Evolutionary conservation across 2,888 invertebrate genomes (phyloP), one percentile per base, ranked within the genome.

Genomic region (Cerceris rybyensis): DNA sequence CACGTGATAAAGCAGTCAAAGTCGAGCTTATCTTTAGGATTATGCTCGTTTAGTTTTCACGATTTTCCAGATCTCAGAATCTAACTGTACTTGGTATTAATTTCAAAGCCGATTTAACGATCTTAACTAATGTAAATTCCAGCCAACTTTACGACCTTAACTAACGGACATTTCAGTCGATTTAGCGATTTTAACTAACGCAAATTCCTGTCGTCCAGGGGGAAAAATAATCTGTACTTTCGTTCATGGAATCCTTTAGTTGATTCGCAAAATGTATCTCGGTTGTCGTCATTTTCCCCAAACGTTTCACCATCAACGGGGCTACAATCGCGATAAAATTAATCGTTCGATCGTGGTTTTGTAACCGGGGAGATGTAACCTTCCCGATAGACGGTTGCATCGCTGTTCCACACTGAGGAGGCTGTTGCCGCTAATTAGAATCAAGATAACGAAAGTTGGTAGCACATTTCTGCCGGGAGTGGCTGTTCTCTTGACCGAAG

Each of bases 31-130:
- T 70, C 74, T 74, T 57, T 42, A 46, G 75, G 78, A 73, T 83
- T 81, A 80, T 65, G 75, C 75, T 83, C 75, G 80, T 78, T 75
- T 77, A 75, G 75, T 77, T 83, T 83, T 78, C 75, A 66, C 64
- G 81, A 74, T 70, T 17, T 69, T 75, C 67, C 1, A 55, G 2
- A 17, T 11, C 1, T 1, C 17, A 54, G 61, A 52, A 50, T 55
- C 66, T 52, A 11, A 58, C 52, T 42, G 72, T 71, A 69, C 78
- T 71, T 78, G 28, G 64, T 70, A 75, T 54, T 83, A 85, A 85
- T 85, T 80, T 70, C 57, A 73, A n/a, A 73, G 72, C 79, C 78
- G 75, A 78, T 66, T 78, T 70, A 55, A 57, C 28, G 39, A 57
- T 55, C 55, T 75, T 65, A 69, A 74, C 43, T 68, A 54, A 63